Percentiles rank a stretch among this genome's conserved stretches.
Evolutionary conservation across 1,140 invertebrate species (phyloP).

Genomic region (Neuroterus valhalla): DNA sequence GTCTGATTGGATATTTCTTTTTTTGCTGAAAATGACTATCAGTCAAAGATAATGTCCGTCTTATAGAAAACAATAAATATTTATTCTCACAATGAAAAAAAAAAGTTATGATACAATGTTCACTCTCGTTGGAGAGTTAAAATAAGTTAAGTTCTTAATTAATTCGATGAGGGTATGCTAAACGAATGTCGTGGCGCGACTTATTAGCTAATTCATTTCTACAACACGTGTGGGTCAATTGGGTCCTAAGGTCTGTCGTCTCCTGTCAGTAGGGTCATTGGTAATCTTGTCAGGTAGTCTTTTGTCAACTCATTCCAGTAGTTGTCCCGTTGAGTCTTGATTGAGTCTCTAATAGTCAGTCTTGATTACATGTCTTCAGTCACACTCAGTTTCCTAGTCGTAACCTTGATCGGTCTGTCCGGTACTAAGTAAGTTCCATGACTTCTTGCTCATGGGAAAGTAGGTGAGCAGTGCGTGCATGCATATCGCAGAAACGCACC

Average conservation of each 20-base stretch:
- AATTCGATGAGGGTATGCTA: conserved; percentile 51
- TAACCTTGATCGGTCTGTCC: conserved; percentile 49
- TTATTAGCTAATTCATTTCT: conserved; percentile 13
- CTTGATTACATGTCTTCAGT: background rate
- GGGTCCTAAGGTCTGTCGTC: conserved; percentile 38
- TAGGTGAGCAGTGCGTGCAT: conserved; percentile 53
- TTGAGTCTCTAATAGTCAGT: conserved; percentile 28
- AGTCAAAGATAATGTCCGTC: background rate
- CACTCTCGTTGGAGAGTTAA: conserved; percentile 38
- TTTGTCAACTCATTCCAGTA: conserved; percentile 33
- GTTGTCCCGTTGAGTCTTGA: conserved; percentile 43
- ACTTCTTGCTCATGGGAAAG: conserved; percentile 47
- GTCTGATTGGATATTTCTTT: no score
- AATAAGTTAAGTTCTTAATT: conserved; percentile 59
- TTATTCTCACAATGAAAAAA: conserved; percentile 65
- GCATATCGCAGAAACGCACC: conserved; percentile 44
- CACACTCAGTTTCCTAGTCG: conserved; percentile 40
- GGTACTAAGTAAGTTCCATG: background rate
- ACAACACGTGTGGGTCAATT: conserved; percentile 6
- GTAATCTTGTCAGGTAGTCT: conserved; percentile 2
- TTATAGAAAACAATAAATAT: conserved; percentile 67
- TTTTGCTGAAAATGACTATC: no score
- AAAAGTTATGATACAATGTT: conserved; percentile 60
- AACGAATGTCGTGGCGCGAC: conserved; percentile 34
- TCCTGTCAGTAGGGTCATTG: background rate